Base-by-base conservation (phyloP, 1,140 invertebrate species). In the Nephila pilipes region DNA sequence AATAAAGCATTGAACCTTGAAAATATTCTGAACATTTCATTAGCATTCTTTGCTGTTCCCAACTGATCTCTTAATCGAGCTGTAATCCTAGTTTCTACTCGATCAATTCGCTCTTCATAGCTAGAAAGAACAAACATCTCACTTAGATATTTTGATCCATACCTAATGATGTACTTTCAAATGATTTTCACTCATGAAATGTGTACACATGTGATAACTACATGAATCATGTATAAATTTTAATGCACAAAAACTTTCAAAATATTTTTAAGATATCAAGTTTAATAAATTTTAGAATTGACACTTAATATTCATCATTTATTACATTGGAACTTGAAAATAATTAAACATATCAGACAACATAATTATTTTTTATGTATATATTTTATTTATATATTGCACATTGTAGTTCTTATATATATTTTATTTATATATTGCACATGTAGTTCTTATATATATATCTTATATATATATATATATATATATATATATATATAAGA, bases 21-120 rank as follows among this genome's bases (percentile, higher is more conserved):
- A 95, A 97, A 97, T 94, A 99, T 99, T 58, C 98, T 96, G 96
- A 99, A 99, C 99, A 99, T 99, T 96, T 99, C 99, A 96, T 99
- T 99, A 25, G 99, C 99, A 96, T 99, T 99, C 95, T 99, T 99
- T 0, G 99, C 99, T 5, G 98, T 99, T 55, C 99, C 99, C 1
- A 99, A 96, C 95, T 99, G 99, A 95, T 99, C 99, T 87, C 99
- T 96, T 0, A 99, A 96, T 95, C 99, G 98, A 0, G 99, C 98
- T 2, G 99, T 99, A 91, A 99, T 99, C 87, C 99, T 96, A 4
- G 99, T 98, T 96, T 99, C 99, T 0, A 99, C 99, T 85, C 98
- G 97, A 95, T 99, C 99, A 94, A 99, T 99, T 91, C 98, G 97
- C 95, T 99, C 99, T 96, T 99, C 99, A 96, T 99, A 99, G 57